Base-by-base conservation (phyloP, 2,113 vertebrate species). In the Pseudorasbora parva region DNA sequence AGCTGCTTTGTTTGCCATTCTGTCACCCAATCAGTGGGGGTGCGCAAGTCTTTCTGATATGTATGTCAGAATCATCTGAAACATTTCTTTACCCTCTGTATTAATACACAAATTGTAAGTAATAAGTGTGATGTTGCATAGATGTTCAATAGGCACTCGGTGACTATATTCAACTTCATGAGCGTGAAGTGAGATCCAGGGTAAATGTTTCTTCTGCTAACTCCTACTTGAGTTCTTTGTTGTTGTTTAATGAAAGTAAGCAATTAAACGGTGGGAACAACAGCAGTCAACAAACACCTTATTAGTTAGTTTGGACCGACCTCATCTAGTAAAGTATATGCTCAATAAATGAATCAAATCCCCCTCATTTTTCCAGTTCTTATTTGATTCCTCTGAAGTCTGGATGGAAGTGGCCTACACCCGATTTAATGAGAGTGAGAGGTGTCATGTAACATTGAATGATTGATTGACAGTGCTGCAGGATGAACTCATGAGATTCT, bases 1-100 rank as follows among this genome's bases (percentile, higher is more conserved):
- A 85, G 51, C 84, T 84, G 54, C 81, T 76, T 76, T 81, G 78
- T 85, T 66, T 84, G 78, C 37, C 83, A 59, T 66, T 87, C 77
- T 84, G 73, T 82, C 85, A 68, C 75, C 47, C 83, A 81, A 69
- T 84, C 71, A 49, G 78, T 64, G 51, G 75, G n/a, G 73, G 73
- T 82, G 78, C 23, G n/a, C 77, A 76, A 64, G 47, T 49, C 37
- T 68, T 7, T 51, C 82, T 30, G 71, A 72, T 47, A 4, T 27
- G 33, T 78, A 64, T 78, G 74, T 71, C 75, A 71, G 51, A 25
- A 54, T 8, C 33, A 78, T 78, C 56, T 12, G 37, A 62, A 62
- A 23, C 57, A 47, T 78, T 78, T 62, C 21, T 62, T 15, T 17
- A n/a, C 12, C 17, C 41, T n/a, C 45, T 77, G 12, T 83, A 14